phyloP scores from a whole-genome alignment of 2,113 vertebrate species.

The Proterorhinus semilunaris region DNA sequence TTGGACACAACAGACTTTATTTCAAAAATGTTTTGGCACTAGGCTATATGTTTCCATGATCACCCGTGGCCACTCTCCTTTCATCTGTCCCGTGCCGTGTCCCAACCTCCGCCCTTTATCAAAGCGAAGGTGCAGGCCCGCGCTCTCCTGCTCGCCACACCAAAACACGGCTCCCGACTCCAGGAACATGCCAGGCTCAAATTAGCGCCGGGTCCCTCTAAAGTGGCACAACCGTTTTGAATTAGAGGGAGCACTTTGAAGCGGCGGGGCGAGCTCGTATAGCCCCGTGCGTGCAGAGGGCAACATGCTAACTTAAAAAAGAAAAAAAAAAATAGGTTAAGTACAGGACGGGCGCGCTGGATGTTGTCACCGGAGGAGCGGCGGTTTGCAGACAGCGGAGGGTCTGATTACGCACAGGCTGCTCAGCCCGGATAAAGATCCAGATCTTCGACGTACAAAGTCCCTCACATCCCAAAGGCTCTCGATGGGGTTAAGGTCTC shows the following conservation, averaged over 20 bases:
- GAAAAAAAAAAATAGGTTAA: slow-evolving; percentile 64
- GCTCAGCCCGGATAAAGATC: no score
- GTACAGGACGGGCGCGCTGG: slow-evolving; percentile 69
- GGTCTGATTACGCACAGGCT: slow-evolving; percentile 48
- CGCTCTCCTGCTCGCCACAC: slow-evolving; percentile 51
- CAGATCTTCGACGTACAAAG: no score
- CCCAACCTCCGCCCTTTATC: slow-evolving; percentile 60
- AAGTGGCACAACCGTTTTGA: slow-evolving; percentile 75
- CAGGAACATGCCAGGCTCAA: slow-evolving; percentile 74
- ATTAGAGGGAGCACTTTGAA: slow-evolving; percentile 77
- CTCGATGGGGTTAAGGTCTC: no score
- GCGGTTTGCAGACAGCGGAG: slow-evolving; percentile 69
- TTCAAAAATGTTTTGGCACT: no score
- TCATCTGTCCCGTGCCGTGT: slow-evolving; percentile 48
- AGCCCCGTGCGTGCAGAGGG: slow-evolving; percentile 60
- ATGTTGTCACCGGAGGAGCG: slow-evolving; percentile 67
- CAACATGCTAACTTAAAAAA: slow-evolving; percentile 62
- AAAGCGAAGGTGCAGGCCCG: slow-evolving; percentile 58
- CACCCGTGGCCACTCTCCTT: neutral
- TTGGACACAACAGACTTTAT: no score
- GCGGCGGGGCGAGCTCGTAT: slow-evolving; percentile 62
- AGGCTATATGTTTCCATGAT: no score
- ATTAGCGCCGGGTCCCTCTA: slow-evolving; percentile 72
- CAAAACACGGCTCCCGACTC: slow-evolving; percentile 61
- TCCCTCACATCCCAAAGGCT: no score